phyloP scores from a whole-genome alignment of 64 coral and sea anemone species.

The Hydrozoanthus tunicans region DNA sequence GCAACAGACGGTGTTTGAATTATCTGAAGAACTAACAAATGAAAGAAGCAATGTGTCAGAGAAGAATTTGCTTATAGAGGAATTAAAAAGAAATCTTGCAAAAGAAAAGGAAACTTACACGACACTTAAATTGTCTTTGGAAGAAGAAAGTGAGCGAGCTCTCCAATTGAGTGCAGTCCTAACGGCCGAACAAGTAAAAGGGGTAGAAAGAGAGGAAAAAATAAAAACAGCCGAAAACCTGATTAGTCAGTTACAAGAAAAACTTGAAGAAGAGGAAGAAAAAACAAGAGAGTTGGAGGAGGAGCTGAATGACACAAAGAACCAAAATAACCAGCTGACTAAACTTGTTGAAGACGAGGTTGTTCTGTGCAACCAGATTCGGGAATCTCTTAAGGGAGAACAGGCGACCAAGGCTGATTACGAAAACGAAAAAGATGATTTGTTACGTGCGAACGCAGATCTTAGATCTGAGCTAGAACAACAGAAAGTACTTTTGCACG shows the following conservation, averaged over 20 bases:
- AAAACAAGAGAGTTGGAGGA: conserved; percentile 71
- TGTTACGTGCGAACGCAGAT: background rate
- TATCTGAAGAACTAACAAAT: conserved; percentile 64
- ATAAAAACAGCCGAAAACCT: conserved; percentile 68
- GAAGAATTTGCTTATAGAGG: conserved; percentile 50
- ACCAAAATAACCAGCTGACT: conserved; percentile 50
- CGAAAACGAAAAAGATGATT: conserved; percentile 31
- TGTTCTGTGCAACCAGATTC: conserved; percentile 14
- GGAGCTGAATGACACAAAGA: conserved; percentile 66
- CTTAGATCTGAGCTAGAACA: conserved; percentile 16
- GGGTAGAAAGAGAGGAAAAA: conserved; percentile 55
- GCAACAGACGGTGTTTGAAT: conserved; percentile 72
- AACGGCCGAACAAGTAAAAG: conserved; percentile 66
- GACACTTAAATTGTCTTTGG: conserved; percentile 39
- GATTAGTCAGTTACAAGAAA: conserved; percentile 49
- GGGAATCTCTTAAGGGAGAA: conserved; percentile 45
- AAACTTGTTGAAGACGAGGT: conserved; percentile 30
- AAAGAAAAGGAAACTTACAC: conserved; percentile 40
- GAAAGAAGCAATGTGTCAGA: conserved; percentile 46
- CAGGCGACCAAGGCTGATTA: conserved; percentile 25
- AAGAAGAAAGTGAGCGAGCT: conserved; percentile 69
- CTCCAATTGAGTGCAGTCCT: conserved; percentile 60
- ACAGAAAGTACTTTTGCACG: background rate
- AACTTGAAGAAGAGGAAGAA: conserved; percentile 65
- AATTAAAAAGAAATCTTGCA: conserved; percentile 39